phyloP scores from a whole-genome alignment of 2,113 vertebrate genomes.

The Nothobranchius kuhntae region DNA sequence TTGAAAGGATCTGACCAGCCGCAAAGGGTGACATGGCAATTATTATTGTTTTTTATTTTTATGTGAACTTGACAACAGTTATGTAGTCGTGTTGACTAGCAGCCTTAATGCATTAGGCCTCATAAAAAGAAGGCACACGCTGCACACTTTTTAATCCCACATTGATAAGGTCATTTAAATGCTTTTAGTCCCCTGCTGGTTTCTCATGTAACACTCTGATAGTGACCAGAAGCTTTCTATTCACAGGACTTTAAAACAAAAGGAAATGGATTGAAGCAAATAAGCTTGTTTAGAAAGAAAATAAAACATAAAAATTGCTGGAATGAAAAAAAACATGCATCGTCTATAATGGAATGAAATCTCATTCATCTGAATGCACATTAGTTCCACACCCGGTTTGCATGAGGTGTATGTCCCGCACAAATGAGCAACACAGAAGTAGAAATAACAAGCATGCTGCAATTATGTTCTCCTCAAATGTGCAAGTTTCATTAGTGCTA shows the following conservation, averaged over 20 bases:
- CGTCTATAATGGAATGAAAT: background rate
- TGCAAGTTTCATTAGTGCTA: conserved; percentile 32
- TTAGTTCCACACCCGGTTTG: background rate
- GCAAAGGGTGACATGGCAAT: too few species aligned
- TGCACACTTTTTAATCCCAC: background rate
- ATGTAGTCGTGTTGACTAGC: background rate
- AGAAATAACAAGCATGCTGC: conserved; percentile 10
- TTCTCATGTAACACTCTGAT: conserved; percentile 1
- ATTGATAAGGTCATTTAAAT: conserved; percentile 5
- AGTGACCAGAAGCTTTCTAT: conserved; percentile 12
- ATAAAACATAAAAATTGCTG: background rate
- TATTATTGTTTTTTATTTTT: too few species aligned
- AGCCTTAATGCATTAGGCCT: background rate
- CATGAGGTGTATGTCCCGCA: conserved; percentile 12
- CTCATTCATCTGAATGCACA: background rate
- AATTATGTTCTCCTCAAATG: conserved; percentile 12
- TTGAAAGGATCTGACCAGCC: too few species aligned
- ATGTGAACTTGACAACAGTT: background rate
- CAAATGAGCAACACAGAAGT: conserved; percentile 6
- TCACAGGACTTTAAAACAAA: background rate
- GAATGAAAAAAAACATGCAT: background rate
- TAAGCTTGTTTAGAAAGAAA: background rate
- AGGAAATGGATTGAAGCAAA: background rate
- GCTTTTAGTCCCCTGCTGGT: conserved; percentile 18
- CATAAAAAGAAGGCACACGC: background rate